phyloP scores from a whole-genome alignment of 2,113 vertebrate genomes.

The Recurvirostra avosetta region DNA sequence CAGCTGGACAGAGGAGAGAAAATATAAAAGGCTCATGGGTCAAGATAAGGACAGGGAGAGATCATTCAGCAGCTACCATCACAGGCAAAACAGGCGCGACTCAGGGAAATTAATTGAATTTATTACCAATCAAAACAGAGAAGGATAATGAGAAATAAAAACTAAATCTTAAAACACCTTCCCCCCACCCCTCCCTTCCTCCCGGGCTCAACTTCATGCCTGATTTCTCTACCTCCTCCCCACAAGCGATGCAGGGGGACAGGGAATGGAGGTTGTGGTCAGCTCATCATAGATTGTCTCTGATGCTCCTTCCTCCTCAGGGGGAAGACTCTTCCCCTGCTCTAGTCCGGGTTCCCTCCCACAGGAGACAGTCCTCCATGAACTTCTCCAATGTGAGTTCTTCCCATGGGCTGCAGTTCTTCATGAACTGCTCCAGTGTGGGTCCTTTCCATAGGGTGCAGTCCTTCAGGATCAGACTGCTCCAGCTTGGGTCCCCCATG shows the following conservation, averaged over 20 bases:
- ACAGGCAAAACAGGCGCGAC: not conserved
- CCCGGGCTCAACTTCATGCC: not conserved
- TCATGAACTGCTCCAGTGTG: not conserved
- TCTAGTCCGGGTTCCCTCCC: not conserved
- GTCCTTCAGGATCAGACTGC: no score
- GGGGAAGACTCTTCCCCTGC: not conserved
- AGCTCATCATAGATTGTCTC: not conserved
- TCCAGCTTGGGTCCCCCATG: no score
- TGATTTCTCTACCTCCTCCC: not conserved
- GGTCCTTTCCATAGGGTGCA: no score
- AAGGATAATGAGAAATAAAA: not conserved
- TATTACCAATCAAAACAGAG: not conserved
- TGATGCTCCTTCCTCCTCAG: not conserved
- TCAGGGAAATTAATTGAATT: not conserved
- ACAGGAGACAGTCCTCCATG: not conserved
- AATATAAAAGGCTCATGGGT: not conserved
- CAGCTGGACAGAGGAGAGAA: not conserved
- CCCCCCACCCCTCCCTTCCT: not conserved
- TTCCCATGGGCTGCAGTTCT: not conserved
- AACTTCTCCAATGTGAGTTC: not conserved
- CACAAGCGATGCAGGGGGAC: not conserved
- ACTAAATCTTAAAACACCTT: not conserved
- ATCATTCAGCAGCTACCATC: not conserved
- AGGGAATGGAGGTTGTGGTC: not conserved
- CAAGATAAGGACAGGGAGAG: not conserved